Conservation (phyloP, 2,888 invertebrate species). For the Terebella lapidaria region DNA sequence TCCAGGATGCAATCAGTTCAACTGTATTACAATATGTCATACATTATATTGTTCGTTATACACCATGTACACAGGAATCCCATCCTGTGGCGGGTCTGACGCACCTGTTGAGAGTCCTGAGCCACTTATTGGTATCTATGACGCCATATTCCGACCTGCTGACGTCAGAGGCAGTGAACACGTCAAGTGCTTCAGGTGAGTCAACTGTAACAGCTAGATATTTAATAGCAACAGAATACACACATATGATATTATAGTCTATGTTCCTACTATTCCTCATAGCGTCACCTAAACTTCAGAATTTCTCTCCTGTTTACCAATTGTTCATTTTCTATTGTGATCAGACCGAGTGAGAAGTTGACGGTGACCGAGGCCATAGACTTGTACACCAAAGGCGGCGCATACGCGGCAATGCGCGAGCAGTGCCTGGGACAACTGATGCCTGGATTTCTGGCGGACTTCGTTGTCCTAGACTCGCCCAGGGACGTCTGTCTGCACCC, state of each 20-base stretch:
- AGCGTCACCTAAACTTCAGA: no score
- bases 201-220: no score
- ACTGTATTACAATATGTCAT: no score
- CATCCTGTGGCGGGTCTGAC: slow-evolving; percentile 26
- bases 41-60: no score
- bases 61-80: slow-evolving; percentile 21
- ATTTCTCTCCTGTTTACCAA: no score
- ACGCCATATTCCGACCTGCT: slow-evolving; percentile 20
- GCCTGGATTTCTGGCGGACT: slow-evolving; percentile 25
- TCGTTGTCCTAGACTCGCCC: slow-evolving; percentile 16
- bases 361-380: slow-evolving; percentile 21
- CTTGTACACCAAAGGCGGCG: slow-evolving; percentile 24
- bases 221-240: no score
- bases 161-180: no score
- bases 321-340: slow-evolving; percentile 1
- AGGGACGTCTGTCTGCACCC: slow-evolving; percentile 15
- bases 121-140: slow-evolving; percentile 25
- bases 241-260: no score
- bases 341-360: slow-evolving; percentile 23
- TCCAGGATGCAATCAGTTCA: no score
- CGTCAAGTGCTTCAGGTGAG: no score
- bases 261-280: no score
- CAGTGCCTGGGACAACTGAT: slow-evolving; percentile 20
- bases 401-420: slow-evolving; percentile 21
- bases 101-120: slow-evolving; percentile 23